A percentile compares a stretch with the other conserved stretches of the same genome.
Conservation (phyloP, 2,888 invertebrate species). For the Onthophagus sagittarius region DNA sequence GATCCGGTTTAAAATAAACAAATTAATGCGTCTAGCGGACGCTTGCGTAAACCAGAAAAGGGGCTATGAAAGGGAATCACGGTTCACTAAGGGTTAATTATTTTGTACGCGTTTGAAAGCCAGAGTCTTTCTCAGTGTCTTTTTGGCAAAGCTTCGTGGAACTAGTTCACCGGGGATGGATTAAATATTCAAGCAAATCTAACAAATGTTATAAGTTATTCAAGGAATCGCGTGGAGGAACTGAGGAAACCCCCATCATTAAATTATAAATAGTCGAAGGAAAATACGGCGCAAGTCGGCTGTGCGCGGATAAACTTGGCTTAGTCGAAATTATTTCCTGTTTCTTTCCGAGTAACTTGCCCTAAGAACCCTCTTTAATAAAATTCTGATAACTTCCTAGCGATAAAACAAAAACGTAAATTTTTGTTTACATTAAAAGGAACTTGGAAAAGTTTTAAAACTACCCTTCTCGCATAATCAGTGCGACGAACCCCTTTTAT, state of each 20-base stretch:
- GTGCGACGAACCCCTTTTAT: not conserved
- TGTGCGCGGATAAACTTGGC: conserved; percentile 3
- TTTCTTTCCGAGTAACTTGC: not conserved
- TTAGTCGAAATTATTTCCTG: conserved; percentile 1
- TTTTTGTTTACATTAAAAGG: not conserved
- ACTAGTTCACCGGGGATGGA: not conserved
- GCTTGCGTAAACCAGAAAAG: not conserved
- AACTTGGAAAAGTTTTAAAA: not conserved
- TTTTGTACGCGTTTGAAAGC: not conserved
- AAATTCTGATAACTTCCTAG: not conserved
- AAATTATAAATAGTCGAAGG: conserved; percentile 7
- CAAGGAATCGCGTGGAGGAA: not conserved
- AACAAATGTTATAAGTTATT: not conserved
- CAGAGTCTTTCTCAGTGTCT: not conserved
- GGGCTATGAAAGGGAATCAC: not conserved
- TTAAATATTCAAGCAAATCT: not conserved
- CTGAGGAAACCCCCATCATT: not conserved
- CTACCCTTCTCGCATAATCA: not conserved
- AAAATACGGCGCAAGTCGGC: not conserved
- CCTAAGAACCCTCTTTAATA: not conserved
- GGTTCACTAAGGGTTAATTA: not conserved
- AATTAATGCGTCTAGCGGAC: not conserved
- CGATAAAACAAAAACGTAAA: not conserved
- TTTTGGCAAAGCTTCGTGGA: not conserved
- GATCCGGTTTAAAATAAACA: not conserved